A percentile compares a stretch with the other conserved stretches of the same genome.
phyloP scores from a whole-genome alignment of 2,888 invertebrate genomes.

The Lapara coniferarum region DNA sequence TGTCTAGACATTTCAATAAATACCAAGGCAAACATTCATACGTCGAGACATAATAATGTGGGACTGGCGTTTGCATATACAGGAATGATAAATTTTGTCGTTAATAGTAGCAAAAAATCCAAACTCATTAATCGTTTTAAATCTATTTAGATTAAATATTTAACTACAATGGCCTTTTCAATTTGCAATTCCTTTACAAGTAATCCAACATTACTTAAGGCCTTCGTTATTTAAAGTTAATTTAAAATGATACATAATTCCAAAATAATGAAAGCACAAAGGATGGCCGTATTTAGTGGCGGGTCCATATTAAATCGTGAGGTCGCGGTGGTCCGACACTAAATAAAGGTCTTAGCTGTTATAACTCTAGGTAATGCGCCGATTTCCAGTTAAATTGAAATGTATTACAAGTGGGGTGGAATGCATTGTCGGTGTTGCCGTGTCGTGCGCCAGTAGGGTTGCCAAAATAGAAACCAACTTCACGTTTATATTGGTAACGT shows the following conservation, averaged over 20 bases:
- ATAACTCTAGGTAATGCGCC: constrained; percentile 54
- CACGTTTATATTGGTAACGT: background rate
- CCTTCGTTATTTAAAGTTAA: background rate
- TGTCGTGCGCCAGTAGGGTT: constrained; percentile 28
- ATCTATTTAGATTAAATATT: background rate
- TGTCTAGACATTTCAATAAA: constrained; percentile 15
- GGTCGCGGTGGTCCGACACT: constrained; percentile 48
- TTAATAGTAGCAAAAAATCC: too few relatives aligned
- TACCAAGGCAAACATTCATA: constrained; percentile 11
- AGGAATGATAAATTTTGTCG: background rate
- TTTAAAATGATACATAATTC: constrained; percentile 13
- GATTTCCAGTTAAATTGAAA: constrained; percentile 61
- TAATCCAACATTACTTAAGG: background rate
- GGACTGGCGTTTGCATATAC: background rate
- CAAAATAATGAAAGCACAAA: constrained; percentile 32
- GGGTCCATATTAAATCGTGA: constrained; percentile 33
- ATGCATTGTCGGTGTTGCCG: constrained; percentile 53
- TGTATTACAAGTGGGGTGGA: constrained; percentile 59
- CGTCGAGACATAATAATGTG: background rate
- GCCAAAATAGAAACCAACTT: background rate
- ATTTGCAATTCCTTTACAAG: background rate
- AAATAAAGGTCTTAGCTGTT: constrained; percentile 49
- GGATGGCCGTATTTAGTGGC: constrained; percentile 32
- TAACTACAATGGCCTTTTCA: background rate
- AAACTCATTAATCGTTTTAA: too few relatives aligned